Conservation (phyloP, 2,888 invertebrate species). For the Oxytorus armatus region DNA sequence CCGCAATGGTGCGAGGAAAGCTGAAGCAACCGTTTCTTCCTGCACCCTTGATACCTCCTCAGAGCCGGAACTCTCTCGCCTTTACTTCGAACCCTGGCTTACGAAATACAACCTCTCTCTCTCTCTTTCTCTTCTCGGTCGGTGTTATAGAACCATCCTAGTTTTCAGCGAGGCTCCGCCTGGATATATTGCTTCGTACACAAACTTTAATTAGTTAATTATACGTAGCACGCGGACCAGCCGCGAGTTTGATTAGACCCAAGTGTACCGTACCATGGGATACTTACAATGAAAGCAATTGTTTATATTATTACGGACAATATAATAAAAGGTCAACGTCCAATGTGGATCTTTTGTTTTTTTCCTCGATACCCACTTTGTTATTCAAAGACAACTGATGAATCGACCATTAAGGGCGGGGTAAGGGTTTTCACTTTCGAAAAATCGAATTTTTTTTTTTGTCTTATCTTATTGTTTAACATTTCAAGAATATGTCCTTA, state of each 20-base stretch:
- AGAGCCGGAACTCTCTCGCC: background rate
- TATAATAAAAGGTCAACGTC: constrained; percentile 40
- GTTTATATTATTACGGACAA: constrained; percentile 34
- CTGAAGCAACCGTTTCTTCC: constrained; percentile 40
- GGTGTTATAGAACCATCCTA: constrained; percentile 7
- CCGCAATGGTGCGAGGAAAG: constrained; percentile 41
- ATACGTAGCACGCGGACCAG: constrained; percentile 64
- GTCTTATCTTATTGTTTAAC: too few species aligned
- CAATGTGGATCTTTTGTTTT: constrained; percentile 29
- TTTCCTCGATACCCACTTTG: too few species aligned
- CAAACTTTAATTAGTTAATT: constrained; percentile 78
- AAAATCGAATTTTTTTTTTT: too few species aligned
- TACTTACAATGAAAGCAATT: constrained; percentile 62
- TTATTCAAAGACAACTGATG: too few species aligned
- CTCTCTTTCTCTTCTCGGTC: constrained; percentile 13
- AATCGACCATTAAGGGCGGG: too few species aligned
- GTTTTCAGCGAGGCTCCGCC: constrained; percentile 4
- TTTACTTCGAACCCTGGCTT: constrained; percentile 13
- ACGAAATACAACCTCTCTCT: constrained; percentile 13
- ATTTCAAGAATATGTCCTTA: too few species aligned
- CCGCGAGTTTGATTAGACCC: constrained; percentile 63
- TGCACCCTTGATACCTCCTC: constrained; percentile 20
- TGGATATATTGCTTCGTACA: constrained; percentile 60
- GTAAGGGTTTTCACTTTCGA: too few species aligned
- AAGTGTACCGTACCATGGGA: constrained; percentile 53